phyloP scores from a whole-genome alignment of 1,140 invertebrate species.

The Drosophila jambulina region DNA sequence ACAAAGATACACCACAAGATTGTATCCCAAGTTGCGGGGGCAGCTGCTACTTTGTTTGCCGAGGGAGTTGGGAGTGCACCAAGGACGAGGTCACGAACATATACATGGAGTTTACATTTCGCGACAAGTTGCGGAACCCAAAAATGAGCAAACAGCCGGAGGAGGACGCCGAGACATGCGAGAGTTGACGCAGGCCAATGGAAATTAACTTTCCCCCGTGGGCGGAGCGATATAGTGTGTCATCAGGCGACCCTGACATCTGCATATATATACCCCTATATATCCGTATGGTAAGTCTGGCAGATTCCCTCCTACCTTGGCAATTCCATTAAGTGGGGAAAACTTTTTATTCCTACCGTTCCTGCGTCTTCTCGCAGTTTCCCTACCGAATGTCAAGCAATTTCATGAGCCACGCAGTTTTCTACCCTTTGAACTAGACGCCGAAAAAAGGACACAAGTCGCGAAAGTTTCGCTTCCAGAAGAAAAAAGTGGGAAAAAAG shows the following conservation, averaged over 20 bases:
- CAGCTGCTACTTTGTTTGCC: background rate
- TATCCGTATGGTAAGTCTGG: background rate
- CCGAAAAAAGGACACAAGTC: constrained; percentile 14
- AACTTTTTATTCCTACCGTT: constrained; percentile 30
- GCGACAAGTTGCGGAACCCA: constrained; percentile 37
- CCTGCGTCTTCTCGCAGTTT: constrained; percentile 5
- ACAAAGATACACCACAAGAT: background rate
- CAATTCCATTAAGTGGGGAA: constrained; percentile 35
- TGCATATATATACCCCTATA: background rate
- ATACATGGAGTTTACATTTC: constrained; percentile 27
- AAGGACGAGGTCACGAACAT: background rate
- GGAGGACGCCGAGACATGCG: constrained; percentile 11
- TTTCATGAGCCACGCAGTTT: constrained; percentile 20
- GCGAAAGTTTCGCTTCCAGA: constrained; percentile 8
- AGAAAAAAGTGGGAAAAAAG: background rate
- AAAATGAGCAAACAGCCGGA: constrained; percentile 30
- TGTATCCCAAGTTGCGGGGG: background rate
- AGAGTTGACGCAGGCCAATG: constrained; percentile 31
- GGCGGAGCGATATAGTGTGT: background rate
- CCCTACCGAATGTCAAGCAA: constrained; percentile 28
- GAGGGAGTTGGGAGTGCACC: background rate
- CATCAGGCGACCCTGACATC: constrained; percentile 1
- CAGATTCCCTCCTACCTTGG: background rate
- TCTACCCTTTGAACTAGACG: constrained; percentile 16
- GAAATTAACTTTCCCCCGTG: constrained; percentile 36